phyloP scores from a whole-genome alignment of 2,888 invertebrate genomes.

The Chelonus formosanus region DNA sequence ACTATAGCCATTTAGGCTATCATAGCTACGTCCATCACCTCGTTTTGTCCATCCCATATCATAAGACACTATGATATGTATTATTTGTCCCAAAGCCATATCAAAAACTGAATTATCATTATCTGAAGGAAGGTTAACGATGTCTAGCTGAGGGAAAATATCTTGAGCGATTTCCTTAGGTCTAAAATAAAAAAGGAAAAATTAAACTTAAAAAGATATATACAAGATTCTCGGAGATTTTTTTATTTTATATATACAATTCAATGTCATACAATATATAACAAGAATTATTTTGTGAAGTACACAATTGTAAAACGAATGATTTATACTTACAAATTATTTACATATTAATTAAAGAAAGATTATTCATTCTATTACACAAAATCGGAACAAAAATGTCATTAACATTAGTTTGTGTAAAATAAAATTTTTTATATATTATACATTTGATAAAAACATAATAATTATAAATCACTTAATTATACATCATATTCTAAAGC shows the following conservation, averaged over 20 bases:
- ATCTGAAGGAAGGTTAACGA: not conserved
- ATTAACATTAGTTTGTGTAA: not conserved
- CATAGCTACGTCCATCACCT: slow-evolving; percentile 31
- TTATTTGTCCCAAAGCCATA: slow-evolving; percentile 7
- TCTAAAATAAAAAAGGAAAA: not conserved
- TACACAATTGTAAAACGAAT: not conserved
- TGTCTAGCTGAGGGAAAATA: not conserved
- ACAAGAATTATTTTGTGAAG: slow-evolving; percentile 1
- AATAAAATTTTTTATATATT: not conserved
- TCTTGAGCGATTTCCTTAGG: slow-evolving; percentile 34
- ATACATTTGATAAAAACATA: slow-evolving; percentile 1
- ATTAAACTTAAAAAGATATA: not conserved
- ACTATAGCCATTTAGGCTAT: slow-evolving; percentile 37
- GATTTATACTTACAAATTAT: not conserved
- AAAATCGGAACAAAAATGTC: not conserved
- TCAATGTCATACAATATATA: slow-evolving; percentile 1
- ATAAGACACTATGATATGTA: slow-evolving; percentile 19
- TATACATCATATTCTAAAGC: not conserved
- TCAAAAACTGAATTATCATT: slow-evolving; percentile 7
- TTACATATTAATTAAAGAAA: not conserved
- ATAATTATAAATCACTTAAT: slow-evolving; percentile 11
- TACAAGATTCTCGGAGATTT: no score
- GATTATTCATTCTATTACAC: not conserved
- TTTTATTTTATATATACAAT: not conserved
- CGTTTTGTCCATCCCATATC: not conserved